phyloP scores from a whole-genome alignment of 1,140 invertebrate genomes.

The Drosophila willistoni region DNA sequence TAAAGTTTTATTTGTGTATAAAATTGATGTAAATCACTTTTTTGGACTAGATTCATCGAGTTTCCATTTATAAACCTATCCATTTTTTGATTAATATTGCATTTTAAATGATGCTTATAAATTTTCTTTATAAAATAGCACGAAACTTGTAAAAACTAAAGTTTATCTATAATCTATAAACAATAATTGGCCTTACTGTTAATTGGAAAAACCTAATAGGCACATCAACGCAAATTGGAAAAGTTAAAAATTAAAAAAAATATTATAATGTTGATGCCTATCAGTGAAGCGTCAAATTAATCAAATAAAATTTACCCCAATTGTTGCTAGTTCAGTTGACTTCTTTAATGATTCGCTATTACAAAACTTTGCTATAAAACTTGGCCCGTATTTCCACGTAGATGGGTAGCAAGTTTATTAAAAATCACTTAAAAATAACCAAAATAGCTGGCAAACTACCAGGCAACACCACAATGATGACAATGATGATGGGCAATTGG shows the following conservation, averaged over 20 bases:
- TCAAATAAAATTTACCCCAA: constrained; percentile 69
- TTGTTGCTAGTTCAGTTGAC: constrained; percentile 54
- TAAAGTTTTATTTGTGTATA: too few relatives aligned
- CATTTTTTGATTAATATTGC: too few relatives aligned
- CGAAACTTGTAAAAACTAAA: not conserved
- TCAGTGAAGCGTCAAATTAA: constrained; percentile 60
- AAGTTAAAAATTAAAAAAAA: constrained; percentile 8
- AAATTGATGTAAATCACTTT: too few relatives aligned
- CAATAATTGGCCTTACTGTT: constrained; percentile 23
- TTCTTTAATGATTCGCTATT: constrained; percentile 34
- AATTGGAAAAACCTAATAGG: constrained; percentile 52
- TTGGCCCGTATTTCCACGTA: constrained; percentile 43
- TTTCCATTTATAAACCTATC: too few relatives aligned
- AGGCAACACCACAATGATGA: constrained; percentile 43
- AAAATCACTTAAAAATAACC: constrained; percentile 81
- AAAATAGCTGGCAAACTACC: constrained; percentile 63
- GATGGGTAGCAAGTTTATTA: constrained; percentile 67
- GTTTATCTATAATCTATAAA: too few relatives aligned
- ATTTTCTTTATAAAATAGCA: not conserved
- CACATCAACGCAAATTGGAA: constrained; percentile 36
- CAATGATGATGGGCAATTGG: constrained; percentile 41
- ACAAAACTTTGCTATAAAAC: constrained; percentile 59
- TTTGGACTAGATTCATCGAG: too few relatives aligned
- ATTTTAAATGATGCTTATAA: too few relatives aligned
- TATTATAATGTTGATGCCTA: constrained; percentile 1